Evolutionary conservation across 2,888 invertebrate genomes (phyloP).

Genomic region (Callimorpha dominula): DNA sequence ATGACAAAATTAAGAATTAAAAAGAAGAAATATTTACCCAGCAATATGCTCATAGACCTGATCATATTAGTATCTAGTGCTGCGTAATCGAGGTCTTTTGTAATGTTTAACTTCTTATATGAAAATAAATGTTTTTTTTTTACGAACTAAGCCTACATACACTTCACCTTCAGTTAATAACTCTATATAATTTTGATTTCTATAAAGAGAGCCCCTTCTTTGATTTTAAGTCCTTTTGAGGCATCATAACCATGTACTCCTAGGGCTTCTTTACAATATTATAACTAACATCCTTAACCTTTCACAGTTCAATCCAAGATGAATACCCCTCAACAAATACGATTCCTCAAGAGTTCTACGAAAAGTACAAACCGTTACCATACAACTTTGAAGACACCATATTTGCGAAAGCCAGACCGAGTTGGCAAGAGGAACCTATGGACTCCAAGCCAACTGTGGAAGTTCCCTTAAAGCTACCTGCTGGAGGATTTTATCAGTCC

Average conservation of each 20-base stretch:
- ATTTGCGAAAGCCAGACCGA: conserved; percentile 54
- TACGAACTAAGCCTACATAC: no score
- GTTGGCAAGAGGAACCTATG: conserved; percentile 58
- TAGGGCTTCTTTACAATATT: no score
- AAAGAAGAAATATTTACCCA: no score
- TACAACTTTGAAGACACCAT: conserved; percentile 67
- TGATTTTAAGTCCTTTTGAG: background rate
- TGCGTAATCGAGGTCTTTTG: no score
- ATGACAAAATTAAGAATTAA: no score
- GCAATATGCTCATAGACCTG: no score
- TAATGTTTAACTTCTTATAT: no score
- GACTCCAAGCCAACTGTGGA: conserved; percentile 71
- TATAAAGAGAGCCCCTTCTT: background rate
- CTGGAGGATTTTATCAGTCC: conserved; percentile 74
- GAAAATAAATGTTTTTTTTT: no score
- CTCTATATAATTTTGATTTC: background rate
- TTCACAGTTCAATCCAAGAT: conserved; percentile 62
- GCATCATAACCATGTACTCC: no score
- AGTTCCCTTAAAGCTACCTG: conserved; percentile 67
- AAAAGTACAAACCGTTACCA: conserved; percentile 63
- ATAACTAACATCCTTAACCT: background rate
- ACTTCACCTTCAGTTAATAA: background rate
- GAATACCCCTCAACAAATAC: conserved; percentile 55
- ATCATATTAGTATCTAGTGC: no score
- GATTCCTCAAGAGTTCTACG: conserved; percentile 56